Conservation (phyloP, 1,140 invertebrate species). For the Penaeus indicus region DNA sequence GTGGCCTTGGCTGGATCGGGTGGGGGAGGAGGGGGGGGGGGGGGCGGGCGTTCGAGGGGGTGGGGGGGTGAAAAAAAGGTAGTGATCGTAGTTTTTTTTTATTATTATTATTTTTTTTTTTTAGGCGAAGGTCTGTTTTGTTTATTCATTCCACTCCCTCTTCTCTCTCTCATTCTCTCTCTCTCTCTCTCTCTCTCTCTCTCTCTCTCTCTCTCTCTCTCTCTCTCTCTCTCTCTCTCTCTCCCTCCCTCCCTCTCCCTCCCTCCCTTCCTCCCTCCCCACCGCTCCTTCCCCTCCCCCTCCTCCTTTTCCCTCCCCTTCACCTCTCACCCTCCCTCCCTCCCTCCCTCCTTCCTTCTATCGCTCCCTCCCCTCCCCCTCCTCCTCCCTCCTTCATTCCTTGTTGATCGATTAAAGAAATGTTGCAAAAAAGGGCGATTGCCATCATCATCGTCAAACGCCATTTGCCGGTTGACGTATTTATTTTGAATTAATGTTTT, state of each 20-base stretch:
- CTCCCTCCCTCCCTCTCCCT: conserved; percentile 9
- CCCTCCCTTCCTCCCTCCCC: conserved; percentile 5
- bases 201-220: neutral
- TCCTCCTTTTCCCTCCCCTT: neutral
- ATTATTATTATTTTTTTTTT: neutral
- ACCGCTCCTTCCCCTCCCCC: neutral
- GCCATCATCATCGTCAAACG: no score
- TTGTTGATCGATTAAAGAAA: neutral
- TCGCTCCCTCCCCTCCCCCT: neutral
- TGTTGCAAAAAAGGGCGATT: no score
- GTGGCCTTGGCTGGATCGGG: neutral
- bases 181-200: conserved; percentile 17
- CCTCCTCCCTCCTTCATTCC: neutral
- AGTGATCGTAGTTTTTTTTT: neutral
- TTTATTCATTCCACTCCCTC: no score
- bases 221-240: neutral
- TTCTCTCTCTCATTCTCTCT: neutral
- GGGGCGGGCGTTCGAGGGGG: neutral
- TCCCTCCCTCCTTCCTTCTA: neutral
- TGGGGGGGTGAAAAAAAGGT: no score
- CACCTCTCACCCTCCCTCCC: neutral
- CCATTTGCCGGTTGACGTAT: neutral
- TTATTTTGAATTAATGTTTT: neutral
- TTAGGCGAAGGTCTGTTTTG: neutral
- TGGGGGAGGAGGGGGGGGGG: neutral